phyloP scores from a whole-genome alignment of 1,140 invertebrate genomes.

The Helicorthomorpha holstii region DNA sequence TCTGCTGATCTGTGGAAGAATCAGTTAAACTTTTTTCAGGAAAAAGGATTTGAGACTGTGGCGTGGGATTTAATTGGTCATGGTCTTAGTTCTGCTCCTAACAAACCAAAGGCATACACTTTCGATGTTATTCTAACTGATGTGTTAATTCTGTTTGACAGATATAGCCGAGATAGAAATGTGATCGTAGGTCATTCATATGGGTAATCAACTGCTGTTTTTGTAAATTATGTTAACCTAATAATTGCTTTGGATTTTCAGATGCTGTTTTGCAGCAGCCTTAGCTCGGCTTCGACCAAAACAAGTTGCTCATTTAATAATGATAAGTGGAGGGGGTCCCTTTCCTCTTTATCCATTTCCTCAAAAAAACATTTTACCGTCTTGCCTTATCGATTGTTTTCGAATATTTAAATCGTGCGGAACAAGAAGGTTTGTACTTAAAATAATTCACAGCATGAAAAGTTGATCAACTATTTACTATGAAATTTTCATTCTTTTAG shows the following conservation, averaged over 20 bases:
- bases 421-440: conserved; percentile 23
- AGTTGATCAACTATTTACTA: background rate
- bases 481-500: background rate
- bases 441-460: background rate
- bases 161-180: conserved; percentile 25
- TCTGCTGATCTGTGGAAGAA: conserved; percentile 46
- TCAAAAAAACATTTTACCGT: conserved; percentile 26
- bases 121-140: conserved; percentile 45
- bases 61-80: conserved; percentile 54
- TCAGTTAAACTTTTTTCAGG: conserved; percentile 42
- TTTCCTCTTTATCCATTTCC: conserved; percentile 45
- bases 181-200: conserved; percentile 43
- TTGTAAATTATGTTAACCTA: background rate
- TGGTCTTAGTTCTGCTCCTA: conserved; percentile 45
- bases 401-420: conserved; percentile 26
- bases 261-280: conserved; percentile 48
- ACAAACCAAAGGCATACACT: conserved; percentile 36
- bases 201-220: conserved; percentile 27
- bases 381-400: conserved; percentile 23
- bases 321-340: conserved; percentile 53
- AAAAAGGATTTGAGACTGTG: conserved; percentile 43
- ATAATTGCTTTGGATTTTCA: conserved; percentile 20
- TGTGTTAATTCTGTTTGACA: conserved; percentile 41
- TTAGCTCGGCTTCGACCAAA: conserved; percentile 39
- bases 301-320: conserved; percentile 42